Evolutionary conservation across 2,888 invertebrate species (phyloP).

Genomic region (Lasius platythorax): DNA sequence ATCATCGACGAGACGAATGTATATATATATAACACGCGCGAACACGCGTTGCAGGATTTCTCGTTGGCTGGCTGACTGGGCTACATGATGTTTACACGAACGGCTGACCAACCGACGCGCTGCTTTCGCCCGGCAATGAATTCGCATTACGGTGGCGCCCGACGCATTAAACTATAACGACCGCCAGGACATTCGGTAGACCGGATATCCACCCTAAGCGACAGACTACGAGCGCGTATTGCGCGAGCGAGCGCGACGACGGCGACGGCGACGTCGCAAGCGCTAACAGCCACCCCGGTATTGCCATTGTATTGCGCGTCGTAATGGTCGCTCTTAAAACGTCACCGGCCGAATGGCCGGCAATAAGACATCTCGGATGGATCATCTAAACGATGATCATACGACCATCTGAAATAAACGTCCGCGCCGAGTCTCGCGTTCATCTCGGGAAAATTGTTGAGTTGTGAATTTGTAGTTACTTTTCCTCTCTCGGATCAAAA

Average conservation of each 20-base stretch:
- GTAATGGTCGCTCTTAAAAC: slow-evolving; percentile 22
- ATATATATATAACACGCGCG: slow-evolving; percentile 31
- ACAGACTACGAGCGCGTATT: slow-evolving; percentile 35
- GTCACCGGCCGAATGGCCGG: not conserved
- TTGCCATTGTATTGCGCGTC: not conserved
- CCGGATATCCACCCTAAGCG: slow-evolving; percentile 59
- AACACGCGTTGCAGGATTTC: slow-evolving; percentile 64
- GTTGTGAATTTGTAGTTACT: not conserved
- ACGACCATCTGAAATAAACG: not conserved
- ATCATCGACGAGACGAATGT: slow-evolving; percentile 29
- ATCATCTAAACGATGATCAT: not conserved
- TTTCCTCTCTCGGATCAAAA: not conserved
- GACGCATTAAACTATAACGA: slow-evolving; percentile 82
- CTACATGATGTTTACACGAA: slow-evolving; percentile 79
- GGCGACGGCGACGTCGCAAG: not conserved
- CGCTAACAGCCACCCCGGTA: slow-evolving; percentile 11
- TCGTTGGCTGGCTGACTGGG: slow-evolving; percentile 47
- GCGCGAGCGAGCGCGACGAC: no score
- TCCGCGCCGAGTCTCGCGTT: not conserved
- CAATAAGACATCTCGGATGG: not conserved
- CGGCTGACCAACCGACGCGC: slow-evolving; percentile 68
- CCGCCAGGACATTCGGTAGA: slow-evolving; percentile 73
- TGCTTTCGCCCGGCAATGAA: slow-evolving; percentile 79
- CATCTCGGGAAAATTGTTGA: not conserved
- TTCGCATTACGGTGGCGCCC: slow-evolving; percentile 79